Base-by-base conservation (phyloP, 2,113 vertebrate genomes). In the Salminus brasiliensis region DNA sequence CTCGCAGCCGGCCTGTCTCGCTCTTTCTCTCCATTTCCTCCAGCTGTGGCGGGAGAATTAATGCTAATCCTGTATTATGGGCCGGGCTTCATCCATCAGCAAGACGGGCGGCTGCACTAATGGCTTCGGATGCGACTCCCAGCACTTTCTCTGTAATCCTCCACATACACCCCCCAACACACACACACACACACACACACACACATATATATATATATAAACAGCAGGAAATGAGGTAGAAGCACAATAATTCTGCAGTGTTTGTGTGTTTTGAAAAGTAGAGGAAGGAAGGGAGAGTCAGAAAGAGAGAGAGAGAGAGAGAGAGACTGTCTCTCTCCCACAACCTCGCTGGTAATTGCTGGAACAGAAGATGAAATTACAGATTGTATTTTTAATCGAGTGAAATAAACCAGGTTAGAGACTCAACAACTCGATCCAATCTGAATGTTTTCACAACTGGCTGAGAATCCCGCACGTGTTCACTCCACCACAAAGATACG, bases 21-120 rank as follows among this genome's bases (percentile, higher is more conserved):
- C 23, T 27, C 62, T 62, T 69, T n/a, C 11, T 53, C 49, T 53
- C 49, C 4, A 21, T 21, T 53, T 59, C 63, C 39, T 74, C 76
- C 74, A 83, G 79, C 52, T 82, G 76, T 57, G 43, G 77, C 67
- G 30, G 62, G 52, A 79, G 81, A 78, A 83, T 79, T 57, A 85
- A 85, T 52, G 36, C 52, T 85, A 88, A 84, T 84, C 83, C 74
- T 41, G 16, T 39, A 85, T 86, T 82, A 85, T 15, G 55, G 57
- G 32, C 43, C 59, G 30, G 47, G 34, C 27, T 47, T 59, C 49
- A 72, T 79, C 74, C 80, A 81, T 84, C 79, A 82, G 69, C n/a
- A 66, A 76, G 62, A 77, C 71, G 65, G 49, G 53, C 29, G 59
- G 66, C n/a, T 27, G 43, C 34, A 47, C 67, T 59, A 76, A 83